Conservation (phyloP, 1,140 invertebrate species). For the Latrodectus geometricus region DNA sequence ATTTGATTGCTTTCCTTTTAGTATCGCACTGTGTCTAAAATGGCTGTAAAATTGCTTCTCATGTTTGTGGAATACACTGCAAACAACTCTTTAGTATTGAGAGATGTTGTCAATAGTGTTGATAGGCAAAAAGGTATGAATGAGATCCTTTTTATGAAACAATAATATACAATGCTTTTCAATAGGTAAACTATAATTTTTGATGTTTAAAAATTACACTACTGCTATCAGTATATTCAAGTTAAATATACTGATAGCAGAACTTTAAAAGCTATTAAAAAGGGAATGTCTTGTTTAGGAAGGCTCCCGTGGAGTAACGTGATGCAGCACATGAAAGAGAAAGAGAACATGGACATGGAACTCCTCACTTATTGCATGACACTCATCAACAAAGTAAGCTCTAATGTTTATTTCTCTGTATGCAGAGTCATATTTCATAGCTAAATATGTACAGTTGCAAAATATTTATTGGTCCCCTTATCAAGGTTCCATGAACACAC, state of each 20-base stretch:
- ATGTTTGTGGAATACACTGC: constrained; percentile 99
- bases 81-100: constrained; percentile 88
- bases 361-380: constrained; percentile 97
- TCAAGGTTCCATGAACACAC: too few species aligned
- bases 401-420: background rate
- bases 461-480: too few species aligned
- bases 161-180: background rate
- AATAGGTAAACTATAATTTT: too few species aligned
- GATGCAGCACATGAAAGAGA: constrained; percentile 92
- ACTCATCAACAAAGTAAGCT: constrained; percentile 85
- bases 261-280: too few species aligned
- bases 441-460: too few species aligned
- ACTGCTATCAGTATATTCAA: too few species aligned
- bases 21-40: constrained; percentile 97
- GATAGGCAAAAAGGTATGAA: constrained; percentile 79
- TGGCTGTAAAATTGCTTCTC: constrained; percentile 93
- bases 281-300: constrained; percentile 67
- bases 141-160: background rate
- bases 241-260: too few species aligned
- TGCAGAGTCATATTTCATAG: too few species aligned
- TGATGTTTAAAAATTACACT: too few species aligned
- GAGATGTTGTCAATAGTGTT: constrained; percentile 88
- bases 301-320: constrained; percentile 82
- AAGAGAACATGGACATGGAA: constrained; percentile 94
- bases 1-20: constrained; percentile 65